Percentiles rank a stretch among this genome's conserved stretches.
These are phyloP conservation scores for Trematomus bernacchii DNA, from an alignment of 2,797 vertebrate species.

Conservation along the genomic window DNA sequence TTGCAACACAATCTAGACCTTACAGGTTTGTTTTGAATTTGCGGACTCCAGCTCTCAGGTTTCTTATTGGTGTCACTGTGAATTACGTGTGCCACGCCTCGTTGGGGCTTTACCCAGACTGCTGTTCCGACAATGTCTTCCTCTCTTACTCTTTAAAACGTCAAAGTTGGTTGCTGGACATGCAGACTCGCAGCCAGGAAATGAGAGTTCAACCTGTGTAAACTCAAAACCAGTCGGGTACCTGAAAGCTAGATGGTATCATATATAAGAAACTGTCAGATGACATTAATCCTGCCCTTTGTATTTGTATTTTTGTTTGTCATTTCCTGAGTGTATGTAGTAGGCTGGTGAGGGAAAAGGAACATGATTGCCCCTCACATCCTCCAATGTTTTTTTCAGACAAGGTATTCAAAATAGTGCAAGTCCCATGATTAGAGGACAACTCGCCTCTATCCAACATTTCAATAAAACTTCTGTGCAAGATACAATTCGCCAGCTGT, in stretches of 20 bases:
- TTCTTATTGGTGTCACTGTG: slow-evolving; percentile 78
- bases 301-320: slow-evolving; percentile 65
- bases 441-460: slow-evolving; percentile 16
- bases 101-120: slow-evolving; percentile 66
- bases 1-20: slow-evolving; percentile 53
- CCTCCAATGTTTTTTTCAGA: slow-evolving; percentile 46
- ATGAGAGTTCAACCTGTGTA: slow-evolving; percentile 82
- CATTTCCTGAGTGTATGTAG: slow-evolving; percentile 33
- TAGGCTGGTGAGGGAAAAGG: slow-evolving; percentile 46
- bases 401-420: slow-evolving; percentile 50
- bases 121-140: slow-evolving; percentile 71
- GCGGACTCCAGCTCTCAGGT: slow-evolving; percentile 67
- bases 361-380: slow-evolving; percentile 59
- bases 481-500: slow-evolving; percentile 26
- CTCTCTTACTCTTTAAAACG: slow-evolving; percentile 73
- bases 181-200: slow-evolving; percentile 75
- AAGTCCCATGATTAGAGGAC: slow-evolving; percentile 47
- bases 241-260: slow-evolving; percentile 79
- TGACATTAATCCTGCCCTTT: slow-evolving; percentile 69
- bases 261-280: slow-evolving; percentile 75
- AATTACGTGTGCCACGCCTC: slow-evolving; percentile 74
- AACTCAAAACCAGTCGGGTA: slow-evolving; percentile 73
- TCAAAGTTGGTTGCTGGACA: slow-evolving; percentile 69
- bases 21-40: slow-evolving; percentile 72
- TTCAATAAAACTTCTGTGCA: slow-evolving; percentile 15